Conservation (phyloP, 2,888 invertebrate genomes). For the Drosophila meridiana region DNA sequence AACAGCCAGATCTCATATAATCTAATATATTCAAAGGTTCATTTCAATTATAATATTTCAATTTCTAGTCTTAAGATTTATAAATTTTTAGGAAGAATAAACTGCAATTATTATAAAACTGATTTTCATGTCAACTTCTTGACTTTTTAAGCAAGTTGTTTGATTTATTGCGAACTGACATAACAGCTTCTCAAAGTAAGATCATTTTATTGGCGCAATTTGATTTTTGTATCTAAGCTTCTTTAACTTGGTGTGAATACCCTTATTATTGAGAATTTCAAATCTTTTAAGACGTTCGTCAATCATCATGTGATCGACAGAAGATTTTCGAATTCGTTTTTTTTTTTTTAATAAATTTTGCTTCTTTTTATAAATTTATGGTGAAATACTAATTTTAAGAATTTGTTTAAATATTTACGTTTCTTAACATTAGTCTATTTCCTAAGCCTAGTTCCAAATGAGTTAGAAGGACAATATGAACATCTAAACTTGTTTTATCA, state of each 20-base stretch:
- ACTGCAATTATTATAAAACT: background rate
- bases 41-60: no score
- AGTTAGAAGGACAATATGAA: background rate
- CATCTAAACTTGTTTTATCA: no score
- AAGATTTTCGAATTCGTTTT: background rate
- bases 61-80: background rate
- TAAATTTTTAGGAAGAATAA: background rate
- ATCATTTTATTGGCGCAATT: background rate
- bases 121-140: background rate
- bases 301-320: background rate
- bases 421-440: no score
- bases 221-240: background rate
- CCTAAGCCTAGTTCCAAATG: no score
- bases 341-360: no score
- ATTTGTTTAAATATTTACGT: no score
- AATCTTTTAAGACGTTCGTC: background rate
- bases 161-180: background rate
- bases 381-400: no score
- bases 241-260: constrained; percentile 16
- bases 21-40: no score
- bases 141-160: background rate
- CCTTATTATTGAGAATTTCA: constrained; percentile 11
- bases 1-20: no score
- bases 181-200: background rate
- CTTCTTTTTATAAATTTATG: no score